Percentiles rank a stretch among this genome's conserved stretches.
These are phyloP conservation scores for Penaeus indicus DNA, from an alignment of 1,140 invertebrate genomes.

Conservation along the genomic window DNA sequence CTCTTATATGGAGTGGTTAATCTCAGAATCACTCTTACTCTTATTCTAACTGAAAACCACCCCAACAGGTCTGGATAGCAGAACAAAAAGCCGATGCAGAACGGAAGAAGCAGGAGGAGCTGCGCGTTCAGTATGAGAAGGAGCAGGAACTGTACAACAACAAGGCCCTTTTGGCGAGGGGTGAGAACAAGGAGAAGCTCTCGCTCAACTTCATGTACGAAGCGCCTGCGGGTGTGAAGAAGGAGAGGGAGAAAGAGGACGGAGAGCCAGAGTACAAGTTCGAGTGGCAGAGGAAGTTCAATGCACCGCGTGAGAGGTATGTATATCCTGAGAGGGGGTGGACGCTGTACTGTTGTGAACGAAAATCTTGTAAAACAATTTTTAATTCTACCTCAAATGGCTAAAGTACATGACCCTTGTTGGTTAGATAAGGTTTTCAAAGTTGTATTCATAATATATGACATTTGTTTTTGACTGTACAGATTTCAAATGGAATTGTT, in stretches of 20 bases:
- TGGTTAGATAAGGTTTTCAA: no score
- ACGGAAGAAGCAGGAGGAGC: conserved; percentile 98
- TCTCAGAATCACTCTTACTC: neutral
- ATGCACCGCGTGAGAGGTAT: conserved; percentile 92
- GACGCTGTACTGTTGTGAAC: no score
- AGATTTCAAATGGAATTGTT: no score
- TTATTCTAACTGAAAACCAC: neutral
- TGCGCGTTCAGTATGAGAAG: conserved; percentile 96
- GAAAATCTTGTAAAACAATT: no score
- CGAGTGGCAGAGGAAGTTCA: conserved; percentile 99
- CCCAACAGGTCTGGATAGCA: conserved; percentile 88
- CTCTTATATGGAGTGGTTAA: no score
- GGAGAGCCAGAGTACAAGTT: conserved; percentile 98
- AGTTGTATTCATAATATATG: no score
- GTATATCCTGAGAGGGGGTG: conserved; percentile 54
- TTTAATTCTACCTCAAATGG: no score
- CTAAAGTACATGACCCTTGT: no score
- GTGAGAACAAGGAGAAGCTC: conserved; percentile 97
- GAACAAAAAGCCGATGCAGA: conserved; percentile 97
- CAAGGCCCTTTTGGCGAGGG: conserved; percentile 94
- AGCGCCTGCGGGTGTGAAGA: conserved; percentile 94
- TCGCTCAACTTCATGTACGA: conserved; percentile 99
- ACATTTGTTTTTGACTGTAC: no score
- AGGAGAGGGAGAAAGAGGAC: conserved; percentile 90
- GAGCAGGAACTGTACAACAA: conserved; percentile 99